Base-by-base conservation (phyloP, 2,888 invertebrate genomes). In the Lutraria lutraria region DNA sequence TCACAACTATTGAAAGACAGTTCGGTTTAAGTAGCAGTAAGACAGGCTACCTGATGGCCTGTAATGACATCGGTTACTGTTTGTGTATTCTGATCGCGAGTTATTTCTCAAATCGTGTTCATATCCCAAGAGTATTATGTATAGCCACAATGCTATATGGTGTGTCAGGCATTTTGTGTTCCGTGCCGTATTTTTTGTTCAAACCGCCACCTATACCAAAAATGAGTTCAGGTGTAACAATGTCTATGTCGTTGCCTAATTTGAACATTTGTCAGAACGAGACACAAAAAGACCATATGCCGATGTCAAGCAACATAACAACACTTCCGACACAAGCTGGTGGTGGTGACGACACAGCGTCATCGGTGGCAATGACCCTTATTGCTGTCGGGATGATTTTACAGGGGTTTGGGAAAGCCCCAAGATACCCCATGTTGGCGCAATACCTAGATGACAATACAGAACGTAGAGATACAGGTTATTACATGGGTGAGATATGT, bases 61-160 rank as follows among this genome's bases (percentile, higher is more conserved):
- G 94, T 82, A 95, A 95, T 87, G 95, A 95, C 84, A 93, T 95
- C 53, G 95, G 95, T 0, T 95, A 91, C 82, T 90, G 93, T 31
- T n/a, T 89, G 12, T 87, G 83, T 8, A 92, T 92, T 31, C 85
- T 94, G 2, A 81, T 93, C 31, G 89, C 91, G 21, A 90, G 93
- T 63, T 90, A 92, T 81, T 72, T 89, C 60, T 90, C 92, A 0
- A 88, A 90, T 43, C 89, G 53, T 25, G 90, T 91, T 0, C 89
- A 93, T 72, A 92, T 93, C 16, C 93, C 93, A n/a, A 82, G 86
- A n/a, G 83, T 89, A 16, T 56, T 93, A 6, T 90, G 91, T 79
- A 12, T 34, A 16, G 92, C 52, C 84, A 92, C 93, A 0, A 85
- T 93, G 21, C 54, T 91, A 6, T 93, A 86, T 72, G 93, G 93